These are phyloP conservation scores for Sebastes vulpes DNA, from an alignment of 2,797 vertebrate genomes.

Conservation along the genomic window DNA sequence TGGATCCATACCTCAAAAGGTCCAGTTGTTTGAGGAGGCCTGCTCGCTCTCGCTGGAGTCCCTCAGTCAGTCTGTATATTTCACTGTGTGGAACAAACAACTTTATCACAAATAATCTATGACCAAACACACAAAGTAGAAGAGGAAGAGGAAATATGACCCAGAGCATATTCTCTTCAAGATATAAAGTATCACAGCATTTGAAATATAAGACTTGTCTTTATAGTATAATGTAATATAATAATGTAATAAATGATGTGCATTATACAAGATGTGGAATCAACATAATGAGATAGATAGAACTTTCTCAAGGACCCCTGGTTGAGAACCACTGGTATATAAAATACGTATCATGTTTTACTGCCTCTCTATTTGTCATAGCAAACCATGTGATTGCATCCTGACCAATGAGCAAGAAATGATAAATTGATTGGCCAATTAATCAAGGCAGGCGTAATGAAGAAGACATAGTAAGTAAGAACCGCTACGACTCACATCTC, in stretches of 20 bases:
- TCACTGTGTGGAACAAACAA: slow-evolving; percentile 83
- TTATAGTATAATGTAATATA: background rate
- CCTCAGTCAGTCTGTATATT: slow-evolving; percentile 91
- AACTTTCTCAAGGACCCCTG: too few relatives aligned
- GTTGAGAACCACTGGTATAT: too few relatives aligned
- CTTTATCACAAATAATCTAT: background rate
- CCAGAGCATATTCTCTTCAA: background rate
- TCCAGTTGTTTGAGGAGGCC: slow-evolving; percentile 93
- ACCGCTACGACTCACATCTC: slow-evolving; percentile 89
- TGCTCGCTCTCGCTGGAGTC: slow-evolving; percentile 90
- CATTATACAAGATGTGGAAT: background rate
- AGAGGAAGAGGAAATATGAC: background rate
- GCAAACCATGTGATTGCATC: background rate
- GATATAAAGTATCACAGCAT: background rate
- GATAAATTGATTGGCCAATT: background rate
- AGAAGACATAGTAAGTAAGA: background rate
- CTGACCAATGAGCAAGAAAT: background rate
- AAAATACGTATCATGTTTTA: background rate
- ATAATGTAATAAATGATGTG: too few relatives aligned
- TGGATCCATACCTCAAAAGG: slow-evolving; percentile 88
- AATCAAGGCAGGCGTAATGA: background rate
- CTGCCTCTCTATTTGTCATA: background rate
- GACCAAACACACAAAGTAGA: background rate
- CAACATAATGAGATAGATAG: background rate
- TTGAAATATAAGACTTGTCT: background rate